Conservation (phyloP, 1,140 invertebrate genomes). For the Homarus americanus region DNA sequence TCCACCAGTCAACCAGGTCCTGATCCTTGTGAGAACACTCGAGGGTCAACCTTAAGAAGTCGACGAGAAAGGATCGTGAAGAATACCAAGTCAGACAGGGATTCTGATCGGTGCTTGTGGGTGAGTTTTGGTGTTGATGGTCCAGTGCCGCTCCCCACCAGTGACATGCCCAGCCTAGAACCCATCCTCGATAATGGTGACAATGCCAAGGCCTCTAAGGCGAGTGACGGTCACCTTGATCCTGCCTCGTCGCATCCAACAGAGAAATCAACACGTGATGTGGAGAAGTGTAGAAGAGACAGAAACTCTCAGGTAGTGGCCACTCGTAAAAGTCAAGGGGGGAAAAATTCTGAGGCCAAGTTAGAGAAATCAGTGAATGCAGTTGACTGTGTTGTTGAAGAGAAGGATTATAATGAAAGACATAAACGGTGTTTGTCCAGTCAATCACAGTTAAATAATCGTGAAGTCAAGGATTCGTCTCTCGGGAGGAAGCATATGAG, state of each 20-base stretch:
- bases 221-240: not conserved
- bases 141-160: conserved; percentile 30
- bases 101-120: conserved; percentile 43
- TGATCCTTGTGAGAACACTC: not conserved
- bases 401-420: conserved; percentile 5
- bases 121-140: conserved; percentile 52
- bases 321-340: not conserved
- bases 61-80: conserved; percentile 30
- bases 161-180: conserved; percentile 28
- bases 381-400: conserved; percentile 12
- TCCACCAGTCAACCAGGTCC: not conserved
- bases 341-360: not conserved
- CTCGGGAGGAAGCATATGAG: not conserved
- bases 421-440: not conserved
- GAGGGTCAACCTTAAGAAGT: conserved; percentile 4
- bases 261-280: not conserved
- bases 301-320: not conserved
- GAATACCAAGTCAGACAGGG: conserved; percentile 19
- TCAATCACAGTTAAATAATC: not conserved
- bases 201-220: not conserved
- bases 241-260: not conserved
- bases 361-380: not conserved
- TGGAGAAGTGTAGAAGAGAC: not conserved
- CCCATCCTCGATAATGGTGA: not conserved
- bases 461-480: not conserved